phyloP scores from a whole-genome alignment of 2,888 invertebrate genomes.

The Cyaniris semiargus region DNA sequence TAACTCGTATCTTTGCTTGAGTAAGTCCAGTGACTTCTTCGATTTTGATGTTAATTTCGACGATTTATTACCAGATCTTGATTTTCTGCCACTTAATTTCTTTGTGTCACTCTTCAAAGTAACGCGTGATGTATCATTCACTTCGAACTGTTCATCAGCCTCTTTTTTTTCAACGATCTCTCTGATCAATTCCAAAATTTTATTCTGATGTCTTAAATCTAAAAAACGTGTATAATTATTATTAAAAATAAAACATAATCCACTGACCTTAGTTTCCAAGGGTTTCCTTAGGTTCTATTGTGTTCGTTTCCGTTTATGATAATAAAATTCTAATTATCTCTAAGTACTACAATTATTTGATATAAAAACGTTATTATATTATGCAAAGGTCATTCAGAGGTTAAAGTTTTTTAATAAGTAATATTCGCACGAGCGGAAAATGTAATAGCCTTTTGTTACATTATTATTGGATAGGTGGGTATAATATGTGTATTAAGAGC shows the following conservation, averaged over 20 bases:
- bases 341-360: not conserved
- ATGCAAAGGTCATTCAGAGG: not conserved
- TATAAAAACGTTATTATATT: not conserved
- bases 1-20: not conserved
- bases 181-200: constrained; percentile 54
- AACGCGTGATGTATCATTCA: not conserved
- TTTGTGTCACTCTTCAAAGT: not conserved
- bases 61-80: not conserved
- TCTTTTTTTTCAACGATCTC: constrained; percentile 50
- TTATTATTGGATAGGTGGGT: not conserved
- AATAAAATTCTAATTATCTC: not conserved
- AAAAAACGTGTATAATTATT: constrained; percentile 32
- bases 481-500: too few relatives aligned
- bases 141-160: not conserved
- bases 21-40: not conserved
- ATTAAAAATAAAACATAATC: not conserved
- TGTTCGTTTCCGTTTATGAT: too few relatives aligned
- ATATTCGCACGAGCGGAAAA: not conserved
- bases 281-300: not conserved
- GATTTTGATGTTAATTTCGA: constrained; percentile 3
- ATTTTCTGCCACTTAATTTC: not conserved
- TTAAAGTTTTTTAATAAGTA: not conserved
- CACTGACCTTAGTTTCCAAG: not conserved
- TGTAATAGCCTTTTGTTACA: not conserved
- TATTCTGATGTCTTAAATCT: constrained; percentile 68